phyloP scores from a whole-genome alignment of 37 sponge, comb jelly and placozoan genomes.

The Eunapius fragilis region DNA sequence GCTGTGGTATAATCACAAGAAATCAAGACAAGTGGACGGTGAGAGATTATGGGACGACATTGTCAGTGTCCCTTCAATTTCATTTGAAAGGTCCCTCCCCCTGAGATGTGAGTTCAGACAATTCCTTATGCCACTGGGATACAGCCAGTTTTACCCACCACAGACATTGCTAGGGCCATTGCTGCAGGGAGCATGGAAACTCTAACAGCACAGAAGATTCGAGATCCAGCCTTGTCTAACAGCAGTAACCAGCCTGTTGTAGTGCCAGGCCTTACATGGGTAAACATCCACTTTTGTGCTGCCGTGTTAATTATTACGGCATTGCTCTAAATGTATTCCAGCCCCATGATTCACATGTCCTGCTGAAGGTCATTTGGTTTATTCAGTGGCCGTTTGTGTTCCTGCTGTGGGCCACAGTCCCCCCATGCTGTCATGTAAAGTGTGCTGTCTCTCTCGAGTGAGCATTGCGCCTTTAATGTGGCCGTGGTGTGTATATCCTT shows the following conservation, averaged over 20 bases:
- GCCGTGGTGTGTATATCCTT: neutral
- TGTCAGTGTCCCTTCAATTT: neutral
- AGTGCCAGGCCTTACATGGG: constrained; percentile 27
- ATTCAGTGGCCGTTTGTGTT: constrained; percentile 85
- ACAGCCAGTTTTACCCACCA: neutral
- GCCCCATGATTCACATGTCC: constrained; percentile 59
- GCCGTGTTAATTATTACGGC: neutral
- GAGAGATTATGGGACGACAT: neutral
- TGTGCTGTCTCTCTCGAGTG: neutral
- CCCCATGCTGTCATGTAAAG: constrained; percentile 76
- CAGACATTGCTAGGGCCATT: neutral
- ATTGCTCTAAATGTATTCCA: constrained; percentile 3
- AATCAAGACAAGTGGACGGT: neutral
- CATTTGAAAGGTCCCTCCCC: neutral
- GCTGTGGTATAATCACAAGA: neutral
- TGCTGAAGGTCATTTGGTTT: constrained; percentile 77
- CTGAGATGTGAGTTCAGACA: constrained; percentile 10
- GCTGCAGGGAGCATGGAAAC: neutral
- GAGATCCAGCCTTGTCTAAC: neutral
- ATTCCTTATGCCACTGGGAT: neutral
- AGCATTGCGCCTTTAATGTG: neutral
- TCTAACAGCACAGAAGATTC: neutral
- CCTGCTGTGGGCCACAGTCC: constrained; percentile 85
- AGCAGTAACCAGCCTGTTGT: neutral
- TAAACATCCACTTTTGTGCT: neutral